Percentiles rank a stretch among this genome's conserved stretches.
phyloP scores from a whole-genome alignment of 2,888 invertebrate genomes.

The Synanthedon tipuliformis region DNA sequence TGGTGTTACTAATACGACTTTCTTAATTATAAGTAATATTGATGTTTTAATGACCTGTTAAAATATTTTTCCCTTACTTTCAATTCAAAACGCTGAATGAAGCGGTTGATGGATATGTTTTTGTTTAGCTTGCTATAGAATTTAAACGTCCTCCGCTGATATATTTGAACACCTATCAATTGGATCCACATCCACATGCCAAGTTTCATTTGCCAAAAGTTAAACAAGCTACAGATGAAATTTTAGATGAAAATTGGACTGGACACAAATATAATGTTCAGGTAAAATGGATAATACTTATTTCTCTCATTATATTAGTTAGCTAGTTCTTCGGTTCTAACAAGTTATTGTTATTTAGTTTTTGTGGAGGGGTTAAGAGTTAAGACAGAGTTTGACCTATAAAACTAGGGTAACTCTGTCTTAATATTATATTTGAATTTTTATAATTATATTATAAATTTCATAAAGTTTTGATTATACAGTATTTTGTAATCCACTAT shows the following conservation, averaged over 20 bases:
- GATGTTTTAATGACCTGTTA: too few species aligned
- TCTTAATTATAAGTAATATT: too few species aligned
- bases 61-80: too few species aligned
- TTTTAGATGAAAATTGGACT: conserved; percentile 32
- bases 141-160: conserved; percentile 40
- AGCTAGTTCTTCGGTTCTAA: background rate
- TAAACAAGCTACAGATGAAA: conserved; percentile 16
- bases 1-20: too few species aligned
- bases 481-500: too few species aligned
- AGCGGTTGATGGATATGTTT: background rate
- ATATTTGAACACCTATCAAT: conserved; percentile 42
- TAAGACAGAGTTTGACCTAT: too few species aligned
- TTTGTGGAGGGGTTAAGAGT: background rate
- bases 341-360: background rate
- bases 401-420: background rate
- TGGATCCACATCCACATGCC: conserved; percentile 26
- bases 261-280: conserved; percentile 41
- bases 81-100: background rate
- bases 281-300: conserved; percentile 17
- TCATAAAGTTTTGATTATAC: too few species aligned
- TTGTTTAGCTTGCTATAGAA: conserved; percentile 36
- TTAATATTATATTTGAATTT: background rate
- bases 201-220: conserved; percentile 26
- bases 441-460: background rate
- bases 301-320: background rate